Evolutionary conservation across 2,797 vertebrate genomes (phyloP).

Genomic region (Carapus acus): DNA sequence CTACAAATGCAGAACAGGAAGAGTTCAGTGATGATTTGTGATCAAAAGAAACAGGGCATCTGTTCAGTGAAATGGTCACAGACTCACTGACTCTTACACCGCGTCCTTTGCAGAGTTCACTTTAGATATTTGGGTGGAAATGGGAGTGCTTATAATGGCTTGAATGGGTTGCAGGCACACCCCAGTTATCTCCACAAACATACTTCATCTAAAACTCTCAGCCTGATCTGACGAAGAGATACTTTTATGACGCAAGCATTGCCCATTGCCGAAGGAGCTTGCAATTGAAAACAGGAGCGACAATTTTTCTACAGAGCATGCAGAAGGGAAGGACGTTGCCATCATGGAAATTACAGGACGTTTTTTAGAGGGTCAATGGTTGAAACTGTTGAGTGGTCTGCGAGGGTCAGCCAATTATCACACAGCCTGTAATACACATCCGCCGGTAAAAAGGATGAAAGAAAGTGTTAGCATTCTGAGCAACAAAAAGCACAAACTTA

Average conservation of each 20-base stretch:
- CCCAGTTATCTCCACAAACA: constrained; percentile 23
- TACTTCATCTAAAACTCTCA: too few relatives aligned
- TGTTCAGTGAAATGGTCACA: too few relatives aligned
- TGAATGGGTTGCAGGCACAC: constrained; percentile 32
- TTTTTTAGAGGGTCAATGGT: too few relatives aligned
- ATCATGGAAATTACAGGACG: too few relatives aligned
- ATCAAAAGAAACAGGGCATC: too few relatives aligned
- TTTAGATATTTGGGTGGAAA: constrained; percentile 23
- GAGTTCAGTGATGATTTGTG: too few relatives aligned
- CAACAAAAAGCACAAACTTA: not conserved
- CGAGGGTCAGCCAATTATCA: too few relatives aligned
- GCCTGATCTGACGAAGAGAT: too few relatives aligned
- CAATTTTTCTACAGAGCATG: not conserved
- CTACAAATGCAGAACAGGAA: too few relatives aligned
- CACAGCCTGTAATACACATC: not conserved
- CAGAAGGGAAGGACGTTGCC: not conserved
- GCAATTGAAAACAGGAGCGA: not conserved
- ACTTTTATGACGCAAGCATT: not conserved
- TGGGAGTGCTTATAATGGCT: constrained; percentile 28
- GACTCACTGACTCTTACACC: constrained; percentile 1
- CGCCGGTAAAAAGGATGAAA: too few relatives aligned
- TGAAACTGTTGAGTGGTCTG: not conserved
- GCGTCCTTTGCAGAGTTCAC: constrained; percentile 16
- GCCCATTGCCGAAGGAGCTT: not conserved
- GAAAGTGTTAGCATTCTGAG: too few relatives aligned